A percentile compares a stretch with the other conserved stretches of the same genome.
These are phyloP conservation scores for Heliconius charithonia DNA, from an alignment of 2,888 invertebrate species.

Conservation along the genomic window DNA sequence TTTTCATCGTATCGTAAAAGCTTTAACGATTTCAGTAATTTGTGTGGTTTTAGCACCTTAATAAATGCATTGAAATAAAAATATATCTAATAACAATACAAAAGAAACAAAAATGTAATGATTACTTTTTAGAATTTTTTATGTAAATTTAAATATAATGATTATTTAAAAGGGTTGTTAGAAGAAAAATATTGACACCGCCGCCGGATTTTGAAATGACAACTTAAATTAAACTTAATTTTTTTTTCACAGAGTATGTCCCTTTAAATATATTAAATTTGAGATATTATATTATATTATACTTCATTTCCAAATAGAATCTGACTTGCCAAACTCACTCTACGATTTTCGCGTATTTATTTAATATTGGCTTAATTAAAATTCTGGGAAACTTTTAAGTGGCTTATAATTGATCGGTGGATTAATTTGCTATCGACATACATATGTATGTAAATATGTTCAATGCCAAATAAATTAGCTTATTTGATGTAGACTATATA, in stretches of 20 bases:
- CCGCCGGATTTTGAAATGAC: not conserved
- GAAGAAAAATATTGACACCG: no score
- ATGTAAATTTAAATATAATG: no score
- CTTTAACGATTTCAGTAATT: conserved; percentile 3
- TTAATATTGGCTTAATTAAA: conserved; percentile 7
- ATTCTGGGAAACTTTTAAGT: conserved; percentile 17
- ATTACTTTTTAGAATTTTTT: no score
- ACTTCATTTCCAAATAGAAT: not conserved
- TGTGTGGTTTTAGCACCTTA: not conserved
- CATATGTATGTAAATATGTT: not conserved
- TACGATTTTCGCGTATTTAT: conserved; percentile 11
- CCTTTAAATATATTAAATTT: not conserved
- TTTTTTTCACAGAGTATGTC: no score
- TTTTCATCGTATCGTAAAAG: conserved; percentile 16
- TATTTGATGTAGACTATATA: not conserved
- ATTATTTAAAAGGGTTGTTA: no score
- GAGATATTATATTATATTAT: no score
- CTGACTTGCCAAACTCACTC: not conserved
- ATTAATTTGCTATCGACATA: conserved; percentile 14
- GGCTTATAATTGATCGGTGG: conserved; percentile 11
- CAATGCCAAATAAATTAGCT: conserved; percentile 1
- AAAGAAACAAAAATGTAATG: not conserved
- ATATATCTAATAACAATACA: not conserved
- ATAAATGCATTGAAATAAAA: not conserved
- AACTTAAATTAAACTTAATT: no score